These are phyloP conservation scores for Zelostemma sp. DNA, from an alignment of 1,140 invertebrate species.

Conservation along the genomic window DNA sequence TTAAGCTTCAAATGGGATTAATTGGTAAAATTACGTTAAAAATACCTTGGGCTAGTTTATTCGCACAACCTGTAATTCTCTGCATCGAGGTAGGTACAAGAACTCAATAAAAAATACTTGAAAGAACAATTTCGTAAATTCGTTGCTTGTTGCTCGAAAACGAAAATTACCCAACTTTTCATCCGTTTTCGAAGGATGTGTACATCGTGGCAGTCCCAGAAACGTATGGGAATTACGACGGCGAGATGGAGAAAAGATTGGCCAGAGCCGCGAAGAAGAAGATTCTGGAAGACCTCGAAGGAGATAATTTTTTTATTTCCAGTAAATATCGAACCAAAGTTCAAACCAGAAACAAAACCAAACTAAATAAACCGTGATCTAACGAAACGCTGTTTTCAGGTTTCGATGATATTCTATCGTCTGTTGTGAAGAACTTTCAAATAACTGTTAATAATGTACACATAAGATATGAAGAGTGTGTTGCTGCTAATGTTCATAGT, in stretches of 20 bases:
- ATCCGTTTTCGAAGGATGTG: conserved; percentile 75
- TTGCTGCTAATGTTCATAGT: conserved; percentile 76
- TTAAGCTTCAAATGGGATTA: conserved; percentile 84
- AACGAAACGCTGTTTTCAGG: conserved; percentile 27
- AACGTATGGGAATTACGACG: conserved; percentile 78
- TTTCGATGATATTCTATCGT: conserved; percentile 79
- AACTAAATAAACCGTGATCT: neutral
- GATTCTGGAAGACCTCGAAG: conserved; percentile 72
- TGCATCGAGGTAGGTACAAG: conserved; percentile 74
- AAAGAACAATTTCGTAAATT: no score
- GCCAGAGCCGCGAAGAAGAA: conserved; percentile 80
- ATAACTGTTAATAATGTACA: conserved; percentile 85
- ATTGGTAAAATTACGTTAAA: conserved; percentile 81
- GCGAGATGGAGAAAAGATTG: conserved; percentile 80
- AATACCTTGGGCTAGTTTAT: conserved; percentile 84
- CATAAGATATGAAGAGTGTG: conserved; percentile 84
- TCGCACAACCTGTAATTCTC: conserved; percentile 77
- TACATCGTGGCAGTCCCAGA: conserved; percentile 82
- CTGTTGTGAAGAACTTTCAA: conserved; percentile 85
- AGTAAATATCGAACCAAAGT: conserved; percentile 51
- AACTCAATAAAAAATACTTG: neutral
- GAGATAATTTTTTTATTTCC: conserved; percentile 61
- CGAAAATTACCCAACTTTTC: no score
- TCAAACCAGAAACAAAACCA: neutral
- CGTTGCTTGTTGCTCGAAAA: no score